A percentile compares a stretch with the other conserved stretches of the same genome.
Conservation (phyloP, 2,113 vertebrate genomes). For the Alethe diademata region DNA sequence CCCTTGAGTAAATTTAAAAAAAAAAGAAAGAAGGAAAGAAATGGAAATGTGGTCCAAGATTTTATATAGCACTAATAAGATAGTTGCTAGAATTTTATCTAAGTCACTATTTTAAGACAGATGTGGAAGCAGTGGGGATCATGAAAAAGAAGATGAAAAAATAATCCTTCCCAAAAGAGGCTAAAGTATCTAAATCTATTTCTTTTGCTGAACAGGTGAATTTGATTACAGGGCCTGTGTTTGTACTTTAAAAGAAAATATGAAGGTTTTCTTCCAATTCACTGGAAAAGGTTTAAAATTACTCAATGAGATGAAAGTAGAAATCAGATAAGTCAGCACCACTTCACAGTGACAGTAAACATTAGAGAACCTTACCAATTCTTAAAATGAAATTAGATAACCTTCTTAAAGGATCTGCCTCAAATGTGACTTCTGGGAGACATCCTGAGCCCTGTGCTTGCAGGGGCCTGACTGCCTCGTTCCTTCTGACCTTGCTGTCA, state of each 20-base stretch:
- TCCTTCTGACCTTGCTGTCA: background rate
- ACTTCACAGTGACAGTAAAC: background rate
- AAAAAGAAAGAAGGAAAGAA: background rate
- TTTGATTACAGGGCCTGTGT: background rate
- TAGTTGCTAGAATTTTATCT: background rate
- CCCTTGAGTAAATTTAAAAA: background rate
- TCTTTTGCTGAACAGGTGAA: background rate
- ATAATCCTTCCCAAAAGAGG: background rate
- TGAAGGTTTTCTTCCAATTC: background rate
- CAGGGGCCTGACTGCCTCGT: rapidly evolving
- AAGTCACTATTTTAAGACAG: background rate
- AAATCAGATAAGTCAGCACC: background rate
- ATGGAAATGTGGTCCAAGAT: background rate
- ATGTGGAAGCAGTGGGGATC: background rate
- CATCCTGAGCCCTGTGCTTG: background rate
- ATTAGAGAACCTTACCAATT: background rate
- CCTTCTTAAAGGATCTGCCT: background rate
- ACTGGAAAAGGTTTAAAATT: background rate
- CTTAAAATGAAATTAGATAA: background rate
- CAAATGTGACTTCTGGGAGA: background rate
- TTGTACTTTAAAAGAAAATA: background rate
- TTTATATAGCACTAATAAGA: background rate
- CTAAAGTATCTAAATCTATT: background rate
- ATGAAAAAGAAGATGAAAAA: background rate
- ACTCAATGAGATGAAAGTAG: background rate